These are phyloP conservation scores for Andrena trimmerana DNA, from an alignment of 2,888 invertebrate species.

Conservation along the genomic window DNA sequence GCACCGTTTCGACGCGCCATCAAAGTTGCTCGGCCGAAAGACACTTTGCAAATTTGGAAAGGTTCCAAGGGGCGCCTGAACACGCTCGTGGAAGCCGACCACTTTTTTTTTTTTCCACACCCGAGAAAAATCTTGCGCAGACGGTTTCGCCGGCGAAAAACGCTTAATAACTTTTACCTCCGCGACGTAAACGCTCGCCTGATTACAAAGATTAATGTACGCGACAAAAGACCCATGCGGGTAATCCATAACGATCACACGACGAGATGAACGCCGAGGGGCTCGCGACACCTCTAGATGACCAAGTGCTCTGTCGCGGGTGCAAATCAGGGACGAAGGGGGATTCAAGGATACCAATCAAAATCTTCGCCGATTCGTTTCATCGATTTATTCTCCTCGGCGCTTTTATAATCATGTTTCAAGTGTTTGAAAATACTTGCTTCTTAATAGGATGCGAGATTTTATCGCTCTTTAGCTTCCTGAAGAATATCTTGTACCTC, in stretches of 20 bases:
- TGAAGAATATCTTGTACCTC: not conserved
- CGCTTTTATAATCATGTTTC: not conserved
- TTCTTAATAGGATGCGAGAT: not conserved
- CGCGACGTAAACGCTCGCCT: conserved; percentile 29
- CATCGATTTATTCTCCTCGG: conserved; percentile 35
- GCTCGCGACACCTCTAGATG: not conserved
- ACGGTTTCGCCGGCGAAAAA: not conserved
- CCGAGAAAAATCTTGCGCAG: not conserved
- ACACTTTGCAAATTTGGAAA: conserved; percentile 47
- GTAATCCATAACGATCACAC: conserved; percentile 36
- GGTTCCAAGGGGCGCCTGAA: conserved; percentile 39
- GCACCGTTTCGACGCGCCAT: conserved; percentile 35
- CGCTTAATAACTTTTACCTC: conserved; percentile 37
- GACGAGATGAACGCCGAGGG: conserved; percentile 26
- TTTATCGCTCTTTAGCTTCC: not conserved
- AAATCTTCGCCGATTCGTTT: conserved; percentile 11
- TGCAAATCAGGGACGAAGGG: not conserved
- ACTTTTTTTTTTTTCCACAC: too few relatives aligned
- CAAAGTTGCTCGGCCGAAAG: conserved; percentile 19
- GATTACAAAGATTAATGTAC: conserved; percentile 46
- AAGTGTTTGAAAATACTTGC: too few relatives aligned
- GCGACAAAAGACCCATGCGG: conserved; percentile 37
- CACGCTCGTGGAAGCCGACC: conserved; percentile 1
- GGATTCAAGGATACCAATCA: not conserved
- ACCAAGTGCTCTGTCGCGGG: not conserved